Conservation (phyloP, 2,888 invertebrate genomes). For the Drosophila putrida region DNA sequence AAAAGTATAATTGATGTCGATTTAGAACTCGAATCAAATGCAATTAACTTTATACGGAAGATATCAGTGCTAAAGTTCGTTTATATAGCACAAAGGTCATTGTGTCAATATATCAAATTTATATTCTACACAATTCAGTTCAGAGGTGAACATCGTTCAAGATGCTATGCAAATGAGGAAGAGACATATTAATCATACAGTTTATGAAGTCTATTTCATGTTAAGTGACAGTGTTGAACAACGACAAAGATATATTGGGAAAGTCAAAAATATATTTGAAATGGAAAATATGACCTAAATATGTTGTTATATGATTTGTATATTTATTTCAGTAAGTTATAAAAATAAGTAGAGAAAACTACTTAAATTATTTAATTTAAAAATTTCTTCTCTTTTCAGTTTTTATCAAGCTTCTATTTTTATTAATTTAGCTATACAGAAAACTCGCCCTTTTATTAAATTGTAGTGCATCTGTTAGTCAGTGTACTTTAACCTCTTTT, state of each 20-base stretch:
- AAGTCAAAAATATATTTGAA: neutral
- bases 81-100: constrained; percentile 76
- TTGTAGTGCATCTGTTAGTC: constrained; percentile 11
- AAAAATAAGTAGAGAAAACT: too few relatives aligned
- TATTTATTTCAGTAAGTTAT: too few relatives aligned
- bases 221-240: neutral
- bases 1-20: constrained; percentile 27
- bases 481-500: neutral
- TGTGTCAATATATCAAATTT: constrained; percentile 67
- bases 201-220: neutral
- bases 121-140: constrained; percentile 34
- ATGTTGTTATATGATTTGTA: neutral
- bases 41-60: constrained; percentile 58
- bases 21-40: constrained; percentile 27
- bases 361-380: neutral
- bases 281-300: neutral
- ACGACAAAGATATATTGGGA: neutral
- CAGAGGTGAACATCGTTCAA: constrained; percentile 36
- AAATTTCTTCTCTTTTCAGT: too few relatives aligned
- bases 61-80: constrained; percentile 31
- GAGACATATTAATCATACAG: constrained; percentile 50
- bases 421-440: too few relatives aligned
- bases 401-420: too few relatives aligned
- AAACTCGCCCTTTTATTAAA: too few relatives aligned
- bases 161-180: constrained; percentile 40